These are phyloP conservation scores for Semibalanus balanoides DNA, from an alignment of 1,140 invertebrate genomes.

Conservation along the genomic window DNA sequence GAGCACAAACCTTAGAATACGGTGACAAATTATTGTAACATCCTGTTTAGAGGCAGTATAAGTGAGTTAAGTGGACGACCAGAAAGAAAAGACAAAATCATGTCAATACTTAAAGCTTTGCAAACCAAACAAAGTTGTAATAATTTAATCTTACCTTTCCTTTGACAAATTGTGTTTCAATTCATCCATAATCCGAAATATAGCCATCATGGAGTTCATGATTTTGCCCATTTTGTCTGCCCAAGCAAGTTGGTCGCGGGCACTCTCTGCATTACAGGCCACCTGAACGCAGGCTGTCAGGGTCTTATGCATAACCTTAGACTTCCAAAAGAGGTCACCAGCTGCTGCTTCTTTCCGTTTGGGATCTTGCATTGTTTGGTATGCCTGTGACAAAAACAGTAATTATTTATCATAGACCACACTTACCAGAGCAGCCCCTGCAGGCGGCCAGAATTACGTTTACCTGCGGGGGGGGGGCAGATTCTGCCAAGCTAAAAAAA, in stretches of 20 bases:
- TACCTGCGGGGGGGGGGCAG: no score
- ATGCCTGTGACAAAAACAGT: not conserved
- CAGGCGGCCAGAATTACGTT: no score
- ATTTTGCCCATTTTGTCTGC: not conserved
- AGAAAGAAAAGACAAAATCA: no score
- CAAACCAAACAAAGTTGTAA: no score
- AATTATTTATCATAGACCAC: no score
- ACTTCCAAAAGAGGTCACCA: not conserved
- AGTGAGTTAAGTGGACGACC: no score
- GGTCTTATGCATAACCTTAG: not conserved
- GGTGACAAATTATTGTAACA: no score
- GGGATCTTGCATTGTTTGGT: not conserved
- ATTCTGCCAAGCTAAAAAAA: no score
- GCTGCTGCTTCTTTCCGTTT: not conserved
- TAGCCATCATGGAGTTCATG: not conserved
- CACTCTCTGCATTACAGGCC: not conserved
- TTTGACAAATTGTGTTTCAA: not conserved
- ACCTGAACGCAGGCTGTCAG: not conserved
- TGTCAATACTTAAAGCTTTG: no score
- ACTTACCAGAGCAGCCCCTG: no score
- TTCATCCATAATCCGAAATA: not conserved
- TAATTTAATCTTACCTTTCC: not conserved
- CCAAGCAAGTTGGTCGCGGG: not conserved
- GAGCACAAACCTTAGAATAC: no score
- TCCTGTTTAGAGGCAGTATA: no score